These are phyloP conservation scores for Podiceps cristatus DNA, from an alignment of 2,113 vertebrate genomes.

Conservation along the genomic window DNA sequence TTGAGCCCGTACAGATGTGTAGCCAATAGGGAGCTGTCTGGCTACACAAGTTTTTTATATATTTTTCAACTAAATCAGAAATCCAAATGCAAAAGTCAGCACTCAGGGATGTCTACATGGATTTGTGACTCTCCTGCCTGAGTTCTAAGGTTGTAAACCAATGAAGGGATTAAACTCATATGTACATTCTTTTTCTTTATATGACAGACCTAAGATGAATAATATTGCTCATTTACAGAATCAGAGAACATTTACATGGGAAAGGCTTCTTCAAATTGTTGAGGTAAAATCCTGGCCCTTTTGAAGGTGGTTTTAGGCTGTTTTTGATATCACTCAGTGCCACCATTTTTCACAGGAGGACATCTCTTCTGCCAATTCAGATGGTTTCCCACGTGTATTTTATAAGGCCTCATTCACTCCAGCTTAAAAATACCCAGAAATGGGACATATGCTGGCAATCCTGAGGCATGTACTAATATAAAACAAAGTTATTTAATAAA, in stretches of 20 bases:
- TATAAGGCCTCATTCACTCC: neutral
- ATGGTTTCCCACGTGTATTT: neutral
- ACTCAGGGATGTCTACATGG: neutral
- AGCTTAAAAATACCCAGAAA: neutral
- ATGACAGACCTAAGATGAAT: conserved; percentile 45
- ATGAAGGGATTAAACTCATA: conserved; percentile 8
- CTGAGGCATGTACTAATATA: neutral
- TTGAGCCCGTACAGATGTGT: conserved; percentile 59
- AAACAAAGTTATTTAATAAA: neutral
- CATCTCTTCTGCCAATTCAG: neutral
- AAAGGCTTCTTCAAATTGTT: neutral
- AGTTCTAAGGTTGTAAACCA: conserved; percentile 30
- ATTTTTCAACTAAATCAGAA: conserved; percentile 69
- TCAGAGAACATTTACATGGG: neutral
- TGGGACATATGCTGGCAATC: neutral
- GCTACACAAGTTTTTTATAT: conserved; percentile 38
- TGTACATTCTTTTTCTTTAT: conserved; percentile 32
- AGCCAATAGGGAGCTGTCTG: conserved; percentile 58
- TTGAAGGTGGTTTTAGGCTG: neutral
- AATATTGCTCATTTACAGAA: conserved; percentile 38
- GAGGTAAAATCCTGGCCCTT: neutral
- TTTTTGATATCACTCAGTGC: neutral
- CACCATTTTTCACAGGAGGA: neutral
- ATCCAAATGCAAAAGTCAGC: conserved; percentile 42
- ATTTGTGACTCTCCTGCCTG: conserved; percentile 39